Base-by-base conservation (phyloP, 2,113 vertebrate species). In the Poeciliopsis occidentalis region DNA sequence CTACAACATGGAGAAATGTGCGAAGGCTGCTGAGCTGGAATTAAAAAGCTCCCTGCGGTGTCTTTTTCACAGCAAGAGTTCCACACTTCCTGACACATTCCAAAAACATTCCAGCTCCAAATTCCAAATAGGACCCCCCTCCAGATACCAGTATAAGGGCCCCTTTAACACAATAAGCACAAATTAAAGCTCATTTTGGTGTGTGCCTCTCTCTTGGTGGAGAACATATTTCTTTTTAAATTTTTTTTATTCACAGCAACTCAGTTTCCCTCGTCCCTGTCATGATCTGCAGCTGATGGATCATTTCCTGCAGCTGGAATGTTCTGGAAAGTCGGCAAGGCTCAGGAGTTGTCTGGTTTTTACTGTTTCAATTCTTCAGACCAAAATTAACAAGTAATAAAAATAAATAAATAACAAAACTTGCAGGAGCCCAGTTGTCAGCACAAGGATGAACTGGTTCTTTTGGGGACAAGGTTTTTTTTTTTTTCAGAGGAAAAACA, bases 51-150 rank as follows among this genome's bases (percentile, higher is more conserved):
- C 80, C 86, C 89, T 69, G 82, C 47, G 47, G 76, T 63, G 69
- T 66, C 34, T 80, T 77, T 69, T 81, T 73, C 68, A 76, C 78
- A 62, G 51, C 29, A 37, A 73, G 67, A 30, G 73, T 69, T 64
- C 68, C 22, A 1, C 39, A 69, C 77, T 89, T 87, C 78, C 90
- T 84, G 80, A 87, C 60, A 73, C 81, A 91, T 93, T 92, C 90
- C 90, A 75, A 73, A 82, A 66, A 89, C 76, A 84, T 89, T 88
- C 82, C 89, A 86, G 71, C 61, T 30, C 66, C 10, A 26, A 71
- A 89, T 89, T 91, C 88, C 79, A 78, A 47, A 87, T 64, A 75
- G 29, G 80, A 88, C 68, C 78, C 51, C 51, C 75, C 68, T 77
- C 71, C 60, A 79, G 66, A 90, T 54, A 72, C 39, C 73, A 78